Conservation (phyloP, 2,113 vertebrate genomes). For the Rostratula benghalensis region DNA sequence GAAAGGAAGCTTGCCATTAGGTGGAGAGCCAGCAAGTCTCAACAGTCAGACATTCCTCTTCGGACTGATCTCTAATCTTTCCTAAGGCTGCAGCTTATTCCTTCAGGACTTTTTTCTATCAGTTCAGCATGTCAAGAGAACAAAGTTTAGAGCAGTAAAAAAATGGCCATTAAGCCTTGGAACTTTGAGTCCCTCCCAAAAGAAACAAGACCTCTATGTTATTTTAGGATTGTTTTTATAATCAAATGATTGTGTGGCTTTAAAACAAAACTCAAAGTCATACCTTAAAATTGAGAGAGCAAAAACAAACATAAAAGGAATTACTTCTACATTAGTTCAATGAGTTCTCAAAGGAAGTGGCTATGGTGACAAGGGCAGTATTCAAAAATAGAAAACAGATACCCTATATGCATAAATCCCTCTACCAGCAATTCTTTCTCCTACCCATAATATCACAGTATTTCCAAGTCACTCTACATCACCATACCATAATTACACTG, state of each 20-base stretch:
- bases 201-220: constrained; percentile 14
- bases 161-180: background rate
- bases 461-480: background rate
- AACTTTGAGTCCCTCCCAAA: constrained; percentile 19
- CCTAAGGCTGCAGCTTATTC: background rate
- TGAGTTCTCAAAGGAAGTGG: background rate
- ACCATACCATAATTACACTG: background rate
- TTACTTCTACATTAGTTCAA: background rate
- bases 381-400: background rate
- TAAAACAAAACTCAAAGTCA: background rate
- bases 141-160: background rate
- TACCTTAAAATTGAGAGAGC: background rate
- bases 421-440: background rate
- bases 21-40: background rate
- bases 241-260: background rate
- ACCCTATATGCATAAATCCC: background rate
- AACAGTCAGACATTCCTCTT: background rate
- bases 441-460: background rate
- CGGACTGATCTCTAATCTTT: background rate
- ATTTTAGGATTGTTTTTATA: constrained; percentile 23
- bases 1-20: background rate
- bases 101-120: constrained; percentile 12
- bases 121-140: constrained; percentile 9
- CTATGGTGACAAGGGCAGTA: background rate
- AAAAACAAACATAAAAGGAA: background rate